Percentiles rank a stretch among this genome's conserved stretches.
Conservation (phyloP, 2,113 vertebrate genomes). For the Telmatochromis brachygnathus region DNA sequence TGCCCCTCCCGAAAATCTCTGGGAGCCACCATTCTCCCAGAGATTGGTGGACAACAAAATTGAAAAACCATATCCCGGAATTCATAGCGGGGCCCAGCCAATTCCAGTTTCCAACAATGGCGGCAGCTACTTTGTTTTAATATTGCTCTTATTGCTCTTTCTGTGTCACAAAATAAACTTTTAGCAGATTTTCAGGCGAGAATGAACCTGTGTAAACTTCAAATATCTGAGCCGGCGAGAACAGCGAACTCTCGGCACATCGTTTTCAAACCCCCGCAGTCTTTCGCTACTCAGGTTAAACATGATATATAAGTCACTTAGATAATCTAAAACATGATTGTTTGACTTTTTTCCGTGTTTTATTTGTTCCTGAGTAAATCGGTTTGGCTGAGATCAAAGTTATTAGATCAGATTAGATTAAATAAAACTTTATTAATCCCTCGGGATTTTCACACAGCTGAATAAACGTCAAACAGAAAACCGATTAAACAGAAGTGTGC, state of each 20-base stretch:
- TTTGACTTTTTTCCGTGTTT: background rate
- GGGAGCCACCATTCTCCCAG: fast-evolving
- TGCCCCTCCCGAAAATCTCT: fast-evolving
- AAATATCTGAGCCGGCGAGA: background rate
- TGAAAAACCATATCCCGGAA: background rate
- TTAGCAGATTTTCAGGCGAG: fast-evolving
- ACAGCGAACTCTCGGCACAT: fast-evolving
- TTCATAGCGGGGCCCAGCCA: fast-evolving
- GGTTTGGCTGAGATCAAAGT: background rate
- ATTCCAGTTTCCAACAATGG: background rate
- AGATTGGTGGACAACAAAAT: background rate
- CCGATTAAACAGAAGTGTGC: background rate
- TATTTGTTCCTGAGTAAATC: background rate
- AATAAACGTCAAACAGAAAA: background rate
- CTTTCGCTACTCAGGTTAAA: background rate
- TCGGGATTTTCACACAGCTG: background rate
- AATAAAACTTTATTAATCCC: background rate
- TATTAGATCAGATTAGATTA: background rate
- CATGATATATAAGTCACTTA: fast-evolving
- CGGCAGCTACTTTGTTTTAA: fast-evolving
- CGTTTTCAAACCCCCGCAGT: fast-evolving
- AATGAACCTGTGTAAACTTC: background rate
- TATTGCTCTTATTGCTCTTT: fast-evolving
- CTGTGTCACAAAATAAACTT: background rate
- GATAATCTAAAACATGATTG: background rate